Base-by-base conservation (phyloP, 1,140 invertebrate genomes). In the Parasteatoda tepidariorum region DNA sequence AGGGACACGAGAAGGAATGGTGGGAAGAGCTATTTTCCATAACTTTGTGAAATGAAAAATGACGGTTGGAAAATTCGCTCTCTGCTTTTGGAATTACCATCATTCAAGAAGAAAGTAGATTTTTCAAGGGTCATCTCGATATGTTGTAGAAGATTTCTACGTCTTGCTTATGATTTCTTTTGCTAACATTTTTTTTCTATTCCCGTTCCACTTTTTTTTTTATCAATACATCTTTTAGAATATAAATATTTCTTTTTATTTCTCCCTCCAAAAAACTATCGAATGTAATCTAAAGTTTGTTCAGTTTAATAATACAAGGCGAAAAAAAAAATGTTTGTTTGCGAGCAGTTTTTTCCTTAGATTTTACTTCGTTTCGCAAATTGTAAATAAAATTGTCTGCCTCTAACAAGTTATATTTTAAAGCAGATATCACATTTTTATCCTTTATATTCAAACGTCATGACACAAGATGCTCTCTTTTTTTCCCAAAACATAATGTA, bases 91-190 rank as follows among this genome's bases (percentile, higher is more conserved):
- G 57, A 79, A 79, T 79, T 67, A 79, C 76, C 66, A 79, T 79
- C 76, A 79, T 79, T 79, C 76, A 79, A 54, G 62, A 24, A 30
- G 76, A 68, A 76, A 76, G 74, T 76, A 76, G 59, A 76, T 76
- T 76, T 76, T 76, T 76, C 74, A 76, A 76, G 59, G 74, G 74
- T 76, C 74, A 76, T 76, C 74, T 76, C 59, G 61, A 54, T 68
- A 64, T 76, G 61, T 64, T 76, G 57, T 26, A 41, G 74, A 79
- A 59, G 54, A 59, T 59, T 79, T 41, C 62, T 38, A 54, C 61
- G 34, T 76, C 74, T 64, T 64, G 33, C 59, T 76, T 48, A 48
- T 31, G 59, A 54, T 64, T 76, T 48, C 24, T 54, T 33, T 48
- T 48, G 5, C 34, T 22, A 2, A 24, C 26, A 22, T 28, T 22